Evolutionary conservation across 1,140 invertebrate genomes (phyloP), one percentile per base, ranked within the genome.

Genomic region (Augochlora pura): DNA sequence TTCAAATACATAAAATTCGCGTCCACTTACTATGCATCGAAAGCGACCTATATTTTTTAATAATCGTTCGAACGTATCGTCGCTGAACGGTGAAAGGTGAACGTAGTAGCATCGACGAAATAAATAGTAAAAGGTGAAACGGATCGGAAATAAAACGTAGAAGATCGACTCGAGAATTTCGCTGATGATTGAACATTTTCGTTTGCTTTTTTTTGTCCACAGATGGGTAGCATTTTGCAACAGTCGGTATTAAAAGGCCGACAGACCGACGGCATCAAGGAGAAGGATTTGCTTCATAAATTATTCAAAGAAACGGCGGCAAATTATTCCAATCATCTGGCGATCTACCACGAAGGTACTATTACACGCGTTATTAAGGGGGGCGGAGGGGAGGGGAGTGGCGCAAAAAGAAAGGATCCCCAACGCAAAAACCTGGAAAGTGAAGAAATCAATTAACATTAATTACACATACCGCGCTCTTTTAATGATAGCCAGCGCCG

Each of bases 201-300:
- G n/a, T n/a, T n/a, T n/a, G n/a, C n/a, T n/a, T n/a, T n/a, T n/a
- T 32, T 60, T 4, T 8, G 18, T 10, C 9, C 49, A 25, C 76
- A 94, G 77, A 96, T 96, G 95, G 95, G 95, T 77, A 95, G 95
- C 0, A 88, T 96, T 75, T 95, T 95, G 75, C 93, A 95, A 72
- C 91, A 95, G 65, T 96, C 95, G 10, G 93, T 95, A 64, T 89
- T 95, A 25, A 94, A 94, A 81, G 95, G 95, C 2, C 89, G 84
- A 0, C 91, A 81, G 86, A 93, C 60, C 80, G 89, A n/a, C 85
- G 85, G 39, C 79, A 93, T 27, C 88, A 90, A 59, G 82, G 91
- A 32, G 88, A 93, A 77, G 90, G 92, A 88, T 54, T 83, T 88
- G 21, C 89, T 96, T 25, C 93, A 95, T 67, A 90, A 93, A 79